Evolutionary conservation across 1,140 invertebrate species (phyloP), one percentile per base, ranked within the genome.

Genomic region (Danaus melanippus): DNA sequence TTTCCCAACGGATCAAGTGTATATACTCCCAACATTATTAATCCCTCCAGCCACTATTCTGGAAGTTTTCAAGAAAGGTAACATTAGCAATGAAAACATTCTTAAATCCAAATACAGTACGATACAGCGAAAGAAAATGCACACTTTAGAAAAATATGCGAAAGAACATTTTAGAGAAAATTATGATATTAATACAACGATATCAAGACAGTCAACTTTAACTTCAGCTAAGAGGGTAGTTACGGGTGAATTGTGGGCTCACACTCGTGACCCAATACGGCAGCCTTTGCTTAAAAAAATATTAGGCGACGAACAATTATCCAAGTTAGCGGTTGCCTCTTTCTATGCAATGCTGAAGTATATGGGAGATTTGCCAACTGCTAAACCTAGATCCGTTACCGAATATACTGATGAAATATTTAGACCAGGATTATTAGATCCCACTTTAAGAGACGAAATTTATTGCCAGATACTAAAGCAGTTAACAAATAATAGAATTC

Each of bases 401-500:
- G 95, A 96, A 80, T 91, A 95, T 42, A 98, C 96, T 2, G 96
- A 98, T 87, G 90, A 93, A 64, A 97, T 98, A 71, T 98, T 98
- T 80, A 91, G 91, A 72, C 89, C 90, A 5, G 92, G 95, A 9
- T 75, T 97, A 8, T 92, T 92, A 77, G 90, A 95, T 72, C 91
- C 94, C 66, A 86, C 92, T 39, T 85, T 98, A 7, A 89, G 94
- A 58, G 97, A 98, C 83, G 97, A 98, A 88, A 88, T 97, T 32
- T 98, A 96, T 70, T 98, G 96, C 76, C 97, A 98, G 87, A 91
- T 98, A 43, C 95, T 97, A 91, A 96, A 97, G 79, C 97, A 98
- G 78, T 84, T 98, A 46, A 98, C 94, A 0, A 93, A 94, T 56
- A 98, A 98, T 84, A 90, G 91, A 58, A 91, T 91, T 66, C 89